Conservation (phyloP, 2,113 vertebrate species). For the Herpetotheres cachinnans region DNA sequence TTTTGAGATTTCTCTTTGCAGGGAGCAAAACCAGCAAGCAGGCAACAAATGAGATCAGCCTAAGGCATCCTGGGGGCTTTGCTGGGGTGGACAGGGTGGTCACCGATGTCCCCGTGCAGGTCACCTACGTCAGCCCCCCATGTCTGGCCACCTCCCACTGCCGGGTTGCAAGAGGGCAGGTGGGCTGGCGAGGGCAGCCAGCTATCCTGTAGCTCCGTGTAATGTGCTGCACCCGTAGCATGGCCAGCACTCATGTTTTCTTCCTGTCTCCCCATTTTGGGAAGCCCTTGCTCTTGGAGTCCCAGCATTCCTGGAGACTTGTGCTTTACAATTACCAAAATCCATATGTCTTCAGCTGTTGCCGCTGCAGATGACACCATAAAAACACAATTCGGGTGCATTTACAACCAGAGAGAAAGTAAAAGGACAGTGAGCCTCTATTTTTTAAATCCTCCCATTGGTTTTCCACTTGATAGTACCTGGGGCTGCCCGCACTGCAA, state of each 20-base stretch:
- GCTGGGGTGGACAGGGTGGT: no score
- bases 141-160: fast-evolving
- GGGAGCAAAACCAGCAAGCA: background rate
- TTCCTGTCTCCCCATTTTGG: fast-evolving
- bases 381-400: background rate
- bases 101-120: fast-evolving
- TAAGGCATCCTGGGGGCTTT: background rate
- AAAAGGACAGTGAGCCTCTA: background rate
- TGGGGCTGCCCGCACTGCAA: background rate
- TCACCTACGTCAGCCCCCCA: background rate
- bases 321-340: fast-evolving
- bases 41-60: background rate
- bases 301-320: background rate
- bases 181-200: background rate
- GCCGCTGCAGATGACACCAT: background rate
- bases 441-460: background rate
- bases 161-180: fast-evolving
- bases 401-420: background rate
- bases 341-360: fast-evolving
- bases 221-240: background rate
- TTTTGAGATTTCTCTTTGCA: background rate
- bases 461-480: background rate
- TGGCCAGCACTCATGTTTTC: background rate
- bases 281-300: background rate
- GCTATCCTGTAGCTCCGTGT: slow-evolving; percentile 4